Conservation (phyloP, 2,888 invertebrate species). For the Dicranocentrus wangi region DNA sequence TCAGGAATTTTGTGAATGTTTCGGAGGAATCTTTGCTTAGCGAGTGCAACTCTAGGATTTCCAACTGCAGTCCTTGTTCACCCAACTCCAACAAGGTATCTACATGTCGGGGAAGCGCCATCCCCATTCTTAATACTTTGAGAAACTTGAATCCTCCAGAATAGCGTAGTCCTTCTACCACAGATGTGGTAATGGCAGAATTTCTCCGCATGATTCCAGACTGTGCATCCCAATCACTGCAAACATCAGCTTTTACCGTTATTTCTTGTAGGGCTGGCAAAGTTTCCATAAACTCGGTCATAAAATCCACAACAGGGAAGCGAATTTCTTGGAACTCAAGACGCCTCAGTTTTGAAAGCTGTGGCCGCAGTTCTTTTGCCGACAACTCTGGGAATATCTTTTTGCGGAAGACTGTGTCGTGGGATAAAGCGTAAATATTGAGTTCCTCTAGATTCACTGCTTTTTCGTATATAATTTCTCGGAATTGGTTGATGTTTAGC, state of each 20-base stretch:
- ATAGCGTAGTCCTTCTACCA: constrained; percentile 9
- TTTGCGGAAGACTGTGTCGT: constrained; percentile 26
- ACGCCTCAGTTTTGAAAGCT: constrained; percentile 14
- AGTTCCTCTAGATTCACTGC: constrained; percentile 37
- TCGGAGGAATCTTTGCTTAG: constrained; percentile 9
- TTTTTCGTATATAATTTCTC: constrained; percentile 30
- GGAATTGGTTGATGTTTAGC: constrained; percentile 36
- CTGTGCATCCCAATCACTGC: constrained; percentile 46
- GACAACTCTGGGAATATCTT: constrained; percentile 20
- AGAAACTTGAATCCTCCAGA: constrained; percentile 21
- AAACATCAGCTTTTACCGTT: constrained; percentile 30
- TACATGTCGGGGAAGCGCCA: neutral
- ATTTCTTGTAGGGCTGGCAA: constrained; percentile 26
- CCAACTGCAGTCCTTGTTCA: constrained; percentile 12
- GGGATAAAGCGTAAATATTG: constrained; percentile 35
- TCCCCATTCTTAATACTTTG: constrained; percentile 27
- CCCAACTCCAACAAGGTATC: constrained; percentile 27
- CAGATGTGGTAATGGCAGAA: constrained; percentile 31
- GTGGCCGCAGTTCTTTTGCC: neutral
- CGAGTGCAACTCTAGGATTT: constrained; percentile 21
- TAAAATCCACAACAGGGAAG: constrained; percentile 18
- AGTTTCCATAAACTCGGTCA: constrained; percentile 30
- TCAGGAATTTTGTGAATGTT: constrained; percentile 15
- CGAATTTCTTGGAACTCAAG: constrained; percentile 48
- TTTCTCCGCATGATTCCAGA: constrained; percentile 31